phyloP scores from a whole-genome alignment of 2,113 vertebrate genomes.

The Ivindomyrus marchei region DNA sequence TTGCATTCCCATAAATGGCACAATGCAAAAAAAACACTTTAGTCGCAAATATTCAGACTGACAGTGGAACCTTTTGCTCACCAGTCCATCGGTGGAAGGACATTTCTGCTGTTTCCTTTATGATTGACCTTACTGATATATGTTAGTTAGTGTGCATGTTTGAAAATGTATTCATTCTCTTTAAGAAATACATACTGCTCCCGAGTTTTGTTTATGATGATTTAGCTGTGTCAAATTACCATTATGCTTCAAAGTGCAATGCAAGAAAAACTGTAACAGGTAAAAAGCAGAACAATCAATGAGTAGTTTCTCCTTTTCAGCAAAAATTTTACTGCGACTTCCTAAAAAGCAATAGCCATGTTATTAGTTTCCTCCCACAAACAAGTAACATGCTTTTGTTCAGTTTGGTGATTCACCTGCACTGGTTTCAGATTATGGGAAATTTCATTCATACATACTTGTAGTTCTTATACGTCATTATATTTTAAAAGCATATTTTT shows the following conservation, averaged over 20 bases:
- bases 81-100: not conserved
- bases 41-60: not conserved
- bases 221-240: not conserved
- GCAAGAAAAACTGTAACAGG: not conserved
- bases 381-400: not conserved
- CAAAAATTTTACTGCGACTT: not conserved
- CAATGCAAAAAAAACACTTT: not conserved
- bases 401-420: not conserved
- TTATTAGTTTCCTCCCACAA: not conserved
- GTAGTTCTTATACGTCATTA: not conserved
- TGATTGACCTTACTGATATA: not conserved
- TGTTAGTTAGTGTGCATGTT: not conserved
- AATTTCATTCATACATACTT: not conserved
- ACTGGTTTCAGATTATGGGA: not conserved
- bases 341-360: not conserved
- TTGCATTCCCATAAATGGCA: not conserved
- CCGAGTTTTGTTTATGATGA: not conserved
- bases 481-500: not conserved
- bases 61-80: not conserved
- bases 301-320: not conserved
- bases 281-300: not conserved
- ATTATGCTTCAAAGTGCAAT: not conserved
- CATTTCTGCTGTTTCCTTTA: not conserved
- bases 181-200: not conserved
- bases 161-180: not conserved